These are phyloP conservation scores for Amiota mariae DNA, from an alignment of 2,888 invertebrate genomes.

Conservation along the genomic window DNA sequence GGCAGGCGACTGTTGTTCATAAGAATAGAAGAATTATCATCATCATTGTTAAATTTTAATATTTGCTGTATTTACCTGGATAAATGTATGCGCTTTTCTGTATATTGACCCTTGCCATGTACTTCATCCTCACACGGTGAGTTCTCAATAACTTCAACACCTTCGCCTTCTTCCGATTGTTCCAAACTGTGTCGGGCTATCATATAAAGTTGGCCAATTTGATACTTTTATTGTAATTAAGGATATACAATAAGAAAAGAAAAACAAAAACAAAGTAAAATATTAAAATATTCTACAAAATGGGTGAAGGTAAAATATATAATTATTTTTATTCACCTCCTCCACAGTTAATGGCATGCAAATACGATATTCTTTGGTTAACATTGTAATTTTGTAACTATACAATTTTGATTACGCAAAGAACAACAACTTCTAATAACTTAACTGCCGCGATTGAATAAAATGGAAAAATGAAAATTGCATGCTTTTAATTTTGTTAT, in stretches of 20 bases:
- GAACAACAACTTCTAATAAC: not conserved
- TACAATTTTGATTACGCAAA: conserved; percentile 19
- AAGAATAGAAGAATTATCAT: not conserved
- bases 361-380: conserved; percentile 91
- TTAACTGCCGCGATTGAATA: no score
- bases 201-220: conserved; percentile 94
- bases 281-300: conserved; percentile 26
- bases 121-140: conserved; percentile 84
- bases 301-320: no score
- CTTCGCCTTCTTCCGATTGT: conserved; percentile 91
- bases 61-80: conserved; percentile 78
- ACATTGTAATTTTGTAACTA: conserved; percentile 78
- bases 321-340: conserved; percentile 79
- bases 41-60: not conserved
- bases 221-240: conserved; percentile 78
- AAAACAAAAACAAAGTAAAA: not conserved
- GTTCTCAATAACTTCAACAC: conserved; percentile 92
- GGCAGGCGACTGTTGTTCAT: conserved; percentile 82
- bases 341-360: conserved; percentile 94
- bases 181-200: conserved; percentile 94
- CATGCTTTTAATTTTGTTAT: no score
- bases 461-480: not conserved
- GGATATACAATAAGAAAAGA: conserved; percentile 18
- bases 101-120: conserved; percentile 89
- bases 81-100: conserved; percentile 91